Percentiles rank a stretch among this genome's conserved stretches.
Conservation (phyloP, 1,140 invertebrate species). For the Drosophila leontia region DNA sequence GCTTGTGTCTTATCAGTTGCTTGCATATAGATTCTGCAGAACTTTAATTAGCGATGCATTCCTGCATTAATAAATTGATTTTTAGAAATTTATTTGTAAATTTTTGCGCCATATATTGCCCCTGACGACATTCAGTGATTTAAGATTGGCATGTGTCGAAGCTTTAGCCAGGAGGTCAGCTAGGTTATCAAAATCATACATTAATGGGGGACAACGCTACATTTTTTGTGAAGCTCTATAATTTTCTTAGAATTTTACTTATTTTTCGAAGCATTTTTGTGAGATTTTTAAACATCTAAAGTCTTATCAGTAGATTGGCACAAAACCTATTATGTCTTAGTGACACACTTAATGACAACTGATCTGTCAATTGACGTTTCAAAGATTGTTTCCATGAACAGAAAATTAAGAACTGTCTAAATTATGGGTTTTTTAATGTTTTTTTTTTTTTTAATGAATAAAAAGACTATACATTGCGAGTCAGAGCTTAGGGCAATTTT, state of each 20-base stretch:
- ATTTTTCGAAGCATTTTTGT: background rate
- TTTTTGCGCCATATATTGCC: background rate
- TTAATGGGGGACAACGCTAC: no score
- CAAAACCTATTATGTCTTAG: background rate
- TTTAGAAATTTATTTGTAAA: background rate
- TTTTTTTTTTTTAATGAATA: no score
- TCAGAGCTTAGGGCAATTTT: no score
- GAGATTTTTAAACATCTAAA: background rate
- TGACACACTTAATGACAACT: background rate
- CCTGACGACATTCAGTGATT: background rate
- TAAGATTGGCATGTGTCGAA: background rate
- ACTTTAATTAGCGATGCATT: background rate
- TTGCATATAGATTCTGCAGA: background rate
- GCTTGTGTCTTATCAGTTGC: background rate
- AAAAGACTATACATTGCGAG: background rate
- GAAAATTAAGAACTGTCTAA: background rate
- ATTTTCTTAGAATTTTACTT: background rate
- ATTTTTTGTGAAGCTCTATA: background rate
- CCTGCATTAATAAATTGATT: background rate
- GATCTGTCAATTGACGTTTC: background rate
- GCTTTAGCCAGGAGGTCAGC: background rate
- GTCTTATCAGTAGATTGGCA: background rate
- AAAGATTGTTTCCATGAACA: background rate
- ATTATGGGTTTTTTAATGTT: no score
- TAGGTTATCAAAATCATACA: background rate